phyloP scores from a whole-genome alignment of 2,888 invertebrate genomes.

The Penaeus monodon region DNA sequence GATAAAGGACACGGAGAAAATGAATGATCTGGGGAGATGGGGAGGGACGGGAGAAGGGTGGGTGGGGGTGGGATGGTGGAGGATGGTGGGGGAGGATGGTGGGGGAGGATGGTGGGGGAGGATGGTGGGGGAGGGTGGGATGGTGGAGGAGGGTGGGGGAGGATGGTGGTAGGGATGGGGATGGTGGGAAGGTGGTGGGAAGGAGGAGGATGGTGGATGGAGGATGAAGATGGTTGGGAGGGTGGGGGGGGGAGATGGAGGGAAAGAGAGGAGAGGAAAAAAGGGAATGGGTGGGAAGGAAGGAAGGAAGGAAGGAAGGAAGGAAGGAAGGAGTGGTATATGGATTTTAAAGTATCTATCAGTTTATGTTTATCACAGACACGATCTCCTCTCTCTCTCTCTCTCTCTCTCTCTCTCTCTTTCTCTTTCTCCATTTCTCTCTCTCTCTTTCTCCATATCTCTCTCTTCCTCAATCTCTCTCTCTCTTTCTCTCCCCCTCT shows the following conservation, averaged over 20 bases:
- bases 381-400: too few species aligned
- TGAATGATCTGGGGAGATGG: conserved; percentile 39
- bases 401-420: too few species aligned
- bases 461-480: too few species aligned
- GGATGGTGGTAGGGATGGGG: background rate
- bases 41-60: background rate
- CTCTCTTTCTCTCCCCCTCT: too few species aligned
- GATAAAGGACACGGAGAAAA: conserved; percentile 48
- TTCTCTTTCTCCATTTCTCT: too few species aligned
- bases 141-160: background rate
- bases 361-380: background rate
- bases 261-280: too few species aligned
- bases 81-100: background rate
- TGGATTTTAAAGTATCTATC: background rate
- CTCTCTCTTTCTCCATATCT: too few species aligned
- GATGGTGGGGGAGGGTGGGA: background rate
- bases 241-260: background rate
- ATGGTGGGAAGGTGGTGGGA: background rate
- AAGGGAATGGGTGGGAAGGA: background rate
- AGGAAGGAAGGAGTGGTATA: background rate
- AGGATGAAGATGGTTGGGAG: too few species aligned
- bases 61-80: background rate
- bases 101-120: background rate
- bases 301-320: background rate
- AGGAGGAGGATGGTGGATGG: background rate